A percentile compares a stretch with the other conserved stretches of the same genome.
These are phyloP conservation scores for Sus cebifrons DNA, from an alignment of 2,797 vertebrate genomes.

Conservation along the genomic window DNA sequence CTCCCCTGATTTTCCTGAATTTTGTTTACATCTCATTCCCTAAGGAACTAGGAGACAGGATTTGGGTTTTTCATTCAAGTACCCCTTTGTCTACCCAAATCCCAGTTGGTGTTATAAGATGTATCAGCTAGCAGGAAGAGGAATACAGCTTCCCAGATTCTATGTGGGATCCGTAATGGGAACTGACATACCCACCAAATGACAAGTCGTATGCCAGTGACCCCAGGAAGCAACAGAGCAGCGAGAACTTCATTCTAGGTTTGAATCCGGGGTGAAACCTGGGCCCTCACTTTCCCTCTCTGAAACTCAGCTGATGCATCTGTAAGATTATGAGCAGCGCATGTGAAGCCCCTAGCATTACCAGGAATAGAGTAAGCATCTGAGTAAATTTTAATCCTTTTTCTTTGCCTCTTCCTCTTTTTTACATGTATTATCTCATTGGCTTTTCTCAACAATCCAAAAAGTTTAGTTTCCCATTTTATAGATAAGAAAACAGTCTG, in stretches of 20 bases:
- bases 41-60: conserved; percentile 14
- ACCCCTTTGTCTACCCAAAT: conserved; percentile 9
- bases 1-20: background rate
- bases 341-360: background rate
- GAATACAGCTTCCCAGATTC: background rate
- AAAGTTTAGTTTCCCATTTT: conserved; percentile 40
- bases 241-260: background rate
- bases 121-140: background rate
- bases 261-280: background rate
- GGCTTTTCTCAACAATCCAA: background rate
- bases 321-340: conserved; percentile 12
- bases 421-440: conserved; percentile 25
- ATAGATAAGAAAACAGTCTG: background rate
- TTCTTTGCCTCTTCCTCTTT: background rate
- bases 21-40: conserved; percentile 48
- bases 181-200: background rate
- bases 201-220: background rate
- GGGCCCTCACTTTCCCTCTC: background rate
- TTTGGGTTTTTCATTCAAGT: conserved; percentile 9
- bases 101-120: background rate
- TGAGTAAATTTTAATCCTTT: background rate
- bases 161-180: background rate
- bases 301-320: background rate
- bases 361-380: background rate
- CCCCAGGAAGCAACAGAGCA: background rate